These are phyloP conservation scores for Poecile montanus DNA, from an alignment of 2,797 vertebrate genomes.

Conservation along the genomic window DNA sequence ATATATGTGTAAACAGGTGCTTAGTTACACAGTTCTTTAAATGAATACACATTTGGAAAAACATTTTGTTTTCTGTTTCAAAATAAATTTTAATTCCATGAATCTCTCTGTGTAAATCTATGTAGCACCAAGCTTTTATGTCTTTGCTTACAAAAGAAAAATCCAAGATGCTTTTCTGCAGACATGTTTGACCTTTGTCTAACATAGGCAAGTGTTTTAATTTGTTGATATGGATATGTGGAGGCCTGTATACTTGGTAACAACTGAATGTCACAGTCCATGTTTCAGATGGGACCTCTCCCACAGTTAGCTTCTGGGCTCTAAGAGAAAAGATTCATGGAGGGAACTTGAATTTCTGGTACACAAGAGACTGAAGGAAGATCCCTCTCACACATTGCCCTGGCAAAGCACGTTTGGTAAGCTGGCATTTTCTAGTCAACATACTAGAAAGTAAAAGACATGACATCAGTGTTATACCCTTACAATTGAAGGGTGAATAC, in stretches of 20 bases:
- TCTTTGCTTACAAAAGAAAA: background rate
- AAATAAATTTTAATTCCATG: background rate
- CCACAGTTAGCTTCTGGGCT: background rate
- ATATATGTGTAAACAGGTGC: background rate
- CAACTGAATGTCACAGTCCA: accelerated
- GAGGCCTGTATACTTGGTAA: background rate
- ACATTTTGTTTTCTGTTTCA: background rate
- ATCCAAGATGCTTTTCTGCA: background rate
- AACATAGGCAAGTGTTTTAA: background rate
- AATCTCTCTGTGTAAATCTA: background rate
- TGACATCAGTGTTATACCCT: background rate
- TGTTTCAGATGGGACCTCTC: background rate
- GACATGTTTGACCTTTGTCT: background rate
- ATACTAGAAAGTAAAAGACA: background rate
- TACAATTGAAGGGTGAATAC: background rate
- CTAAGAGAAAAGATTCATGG: background rate
- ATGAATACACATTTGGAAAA: background rate
- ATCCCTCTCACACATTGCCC: background rate
- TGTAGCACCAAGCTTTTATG: background rate
- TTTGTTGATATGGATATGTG: background rate
- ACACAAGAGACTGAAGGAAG: accelerated
- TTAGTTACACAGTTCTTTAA: background rate
- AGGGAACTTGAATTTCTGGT: background rate
- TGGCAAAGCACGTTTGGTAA: background rate
- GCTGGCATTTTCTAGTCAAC: background rate